phyloP scores from a whole-genome alignment of 2,113 vertebrate genomes.

The Phocoena phocoena region DNA sequence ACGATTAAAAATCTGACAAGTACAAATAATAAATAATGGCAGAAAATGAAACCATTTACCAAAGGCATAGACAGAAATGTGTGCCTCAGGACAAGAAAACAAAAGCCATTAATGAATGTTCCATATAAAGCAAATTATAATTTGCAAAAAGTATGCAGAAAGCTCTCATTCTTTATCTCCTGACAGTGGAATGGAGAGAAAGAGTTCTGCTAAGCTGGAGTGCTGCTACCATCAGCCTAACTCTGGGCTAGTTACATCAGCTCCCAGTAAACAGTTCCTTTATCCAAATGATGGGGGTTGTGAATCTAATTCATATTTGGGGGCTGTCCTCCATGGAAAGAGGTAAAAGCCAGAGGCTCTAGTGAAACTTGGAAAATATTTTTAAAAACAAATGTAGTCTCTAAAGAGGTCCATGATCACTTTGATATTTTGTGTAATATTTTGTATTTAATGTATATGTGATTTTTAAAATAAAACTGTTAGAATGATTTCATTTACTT shows the following conservation, averaged over 20 bases:
- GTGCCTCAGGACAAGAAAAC: constrained; percentile 68
- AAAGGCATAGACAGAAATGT: constrained; percentile 54
- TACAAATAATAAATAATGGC: constrained; percentile 65
- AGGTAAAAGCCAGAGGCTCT: neutral
- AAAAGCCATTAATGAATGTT: constrained; percentile 56
- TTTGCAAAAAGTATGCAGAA: constrained; percentile 53
- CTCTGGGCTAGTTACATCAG: neutral
- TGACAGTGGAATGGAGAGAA: neutral
- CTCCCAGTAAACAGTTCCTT: neutral
- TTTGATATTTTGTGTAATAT: neutral
- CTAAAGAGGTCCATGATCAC: neutral
- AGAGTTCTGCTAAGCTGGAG: neutral
- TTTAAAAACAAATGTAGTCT: neutral
- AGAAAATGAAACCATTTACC: constrained; percentile 66
- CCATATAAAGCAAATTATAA: constrained; percentile 57
- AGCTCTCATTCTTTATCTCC: constrained; percentile 47
- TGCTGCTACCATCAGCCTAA: neutral
- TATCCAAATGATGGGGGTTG: neutral
- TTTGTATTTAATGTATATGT: neutral
- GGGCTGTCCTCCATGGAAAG: neutral
- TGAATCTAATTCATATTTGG: neutral
- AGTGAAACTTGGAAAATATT: neutral
- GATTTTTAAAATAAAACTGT: neutral
- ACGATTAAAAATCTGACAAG: constrained; percentile 75
- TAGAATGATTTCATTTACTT: neutral